phyloP scores from a whole-genome alignment of 2,797 vertebrate species.

The Distichodus sexfasciatus region DNA sequence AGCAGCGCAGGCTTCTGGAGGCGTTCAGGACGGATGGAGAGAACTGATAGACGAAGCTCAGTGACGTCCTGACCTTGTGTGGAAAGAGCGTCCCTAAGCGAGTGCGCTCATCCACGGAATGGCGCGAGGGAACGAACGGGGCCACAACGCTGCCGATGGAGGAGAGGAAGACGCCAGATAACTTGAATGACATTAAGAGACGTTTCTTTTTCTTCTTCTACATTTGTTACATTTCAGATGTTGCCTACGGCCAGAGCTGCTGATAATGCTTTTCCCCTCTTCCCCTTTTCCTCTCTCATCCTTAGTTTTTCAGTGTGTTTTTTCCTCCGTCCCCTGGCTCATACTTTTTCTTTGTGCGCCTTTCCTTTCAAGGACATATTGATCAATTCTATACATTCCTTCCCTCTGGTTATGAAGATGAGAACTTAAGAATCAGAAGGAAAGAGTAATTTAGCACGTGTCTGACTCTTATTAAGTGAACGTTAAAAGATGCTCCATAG shows the following conservation, averaged over 20 bases:
- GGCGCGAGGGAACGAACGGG: conserved; percentile 13
- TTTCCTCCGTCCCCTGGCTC: background rate
- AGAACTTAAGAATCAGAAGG: background rate
- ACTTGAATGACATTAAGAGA: conserved; percentile 58
- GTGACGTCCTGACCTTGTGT: conserved; percentile 28
- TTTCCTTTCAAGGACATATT: background rate
- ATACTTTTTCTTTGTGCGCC: background rate
- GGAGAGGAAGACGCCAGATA: conserved; percentile 46
- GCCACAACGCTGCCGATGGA: conserved; percentile 29
- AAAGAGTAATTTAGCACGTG: background rate
- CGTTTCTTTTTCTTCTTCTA: conserved; percentile 41
- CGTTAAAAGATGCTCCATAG: background rate
- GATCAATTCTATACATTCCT: conserved; percentile 29
- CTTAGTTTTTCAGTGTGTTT: conserved; percentile 23
- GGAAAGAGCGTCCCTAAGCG: conserved; percentile 9
- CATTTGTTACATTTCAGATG: conserved; percentile 24
- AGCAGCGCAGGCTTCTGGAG: background rate
- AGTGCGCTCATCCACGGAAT: background rate
- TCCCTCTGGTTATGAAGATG: background rate
- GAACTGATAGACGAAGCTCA: background rate
- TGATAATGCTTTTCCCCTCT: conserved; percentile 12
- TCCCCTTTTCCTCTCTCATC: conserved; percentile 18
- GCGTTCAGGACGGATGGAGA: background rate
- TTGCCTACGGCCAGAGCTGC: conserved; percentile 32
- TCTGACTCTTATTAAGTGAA: background rate